These are phyloP conservation scores for Epicauta chinensis DNA, from an alignment of 1,140 invertebrate genomes.

Conservation along the genomic window DNA sequence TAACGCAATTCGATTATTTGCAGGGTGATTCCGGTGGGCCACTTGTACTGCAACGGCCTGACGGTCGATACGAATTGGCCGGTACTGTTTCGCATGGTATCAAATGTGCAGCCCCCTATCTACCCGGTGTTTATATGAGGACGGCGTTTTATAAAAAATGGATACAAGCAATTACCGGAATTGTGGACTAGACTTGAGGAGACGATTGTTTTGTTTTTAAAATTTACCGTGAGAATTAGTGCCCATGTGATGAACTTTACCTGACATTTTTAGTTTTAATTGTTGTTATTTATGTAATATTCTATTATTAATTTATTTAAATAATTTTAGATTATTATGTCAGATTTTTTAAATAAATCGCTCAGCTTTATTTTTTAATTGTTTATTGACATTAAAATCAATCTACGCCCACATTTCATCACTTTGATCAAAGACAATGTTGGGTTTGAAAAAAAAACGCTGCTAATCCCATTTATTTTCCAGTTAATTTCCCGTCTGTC, in stretches of 20 bases:
- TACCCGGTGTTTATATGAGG: slow-evolving; percentile 89
- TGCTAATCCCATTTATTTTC: too few relatives aligned
- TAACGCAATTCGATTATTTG: background rate
- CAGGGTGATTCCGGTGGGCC: slow-evolving; percentile 94
- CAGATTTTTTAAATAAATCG: too few relatives aligned
- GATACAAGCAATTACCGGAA: slow-evolving; percentile 78
- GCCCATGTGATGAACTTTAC: slow-evolving; percentile 28
- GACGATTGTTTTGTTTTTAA: background rate
- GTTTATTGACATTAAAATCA: too few relatives aligned
- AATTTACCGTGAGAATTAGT: slow-evolving; percentile 8
- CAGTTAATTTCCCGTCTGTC: too few relatives aligned
- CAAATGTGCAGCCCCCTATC: slow-evolving; percentile 83
- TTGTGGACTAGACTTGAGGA: slow-evolving; percentile 36
- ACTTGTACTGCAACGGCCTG: slow-evolving; percentile 71
- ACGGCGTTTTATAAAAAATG: slow-evolving; percentile 88
- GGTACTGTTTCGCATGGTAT: slow-evolving; percentile 95
- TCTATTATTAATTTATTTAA: slow-evolving; percentile 21
- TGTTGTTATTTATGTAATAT: background rate
- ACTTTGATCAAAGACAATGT: too few relatives aligned
- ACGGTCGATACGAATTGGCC: slow-evolving; percentile 82
- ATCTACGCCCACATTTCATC: too few relatives aligned
- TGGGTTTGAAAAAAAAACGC: too few relatives aligned
- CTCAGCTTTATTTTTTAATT: too few relatives aligned
- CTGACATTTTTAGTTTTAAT: background rate
- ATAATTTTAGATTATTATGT: slow-evolving; percentile 11